Evolutionary conservation across 2,888 invertebrate species (phyloP).

Genomic region (Drosophila nigricruria): DNA sequence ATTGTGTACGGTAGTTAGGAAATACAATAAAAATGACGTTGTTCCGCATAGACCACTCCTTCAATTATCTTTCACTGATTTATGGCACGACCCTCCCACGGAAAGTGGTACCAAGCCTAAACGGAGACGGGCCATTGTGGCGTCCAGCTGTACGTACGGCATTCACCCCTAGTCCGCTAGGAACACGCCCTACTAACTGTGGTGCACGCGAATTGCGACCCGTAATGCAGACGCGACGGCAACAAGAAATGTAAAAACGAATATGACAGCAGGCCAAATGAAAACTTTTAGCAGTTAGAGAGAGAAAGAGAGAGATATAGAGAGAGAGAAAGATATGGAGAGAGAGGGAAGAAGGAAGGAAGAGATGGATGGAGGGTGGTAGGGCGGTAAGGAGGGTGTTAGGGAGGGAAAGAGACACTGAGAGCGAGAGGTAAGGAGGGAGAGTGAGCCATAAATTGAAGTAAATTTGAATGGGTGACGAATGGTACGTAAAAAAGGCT

Average conservation of each 20-base stretch:
- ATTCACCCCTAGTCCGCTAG: conserved; percentile 31
- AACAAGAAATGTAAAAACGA: conserved; percentile 3
- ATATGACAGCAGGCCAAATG: conserved; percentile 9
- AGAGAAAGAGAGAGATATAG: neutral
- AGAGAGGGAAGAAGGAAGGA: too few relatives aligned
- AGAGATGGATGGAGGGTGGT: too few relatives aligned
- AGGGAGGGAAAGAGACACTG: neutral
- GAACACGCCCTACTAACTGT: conserved; percentile 42
- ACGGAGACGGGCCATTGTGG: conserved; percentile 22
- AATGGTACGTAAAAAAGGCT: neutral
- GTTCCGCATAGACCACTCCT: conserved; percentile 57
- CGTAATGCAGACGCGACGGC: conserved; percentile 15
- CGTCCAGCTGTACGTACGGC: conserved; percentile 36
- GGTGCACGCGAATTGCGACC: conserved; percentile 51
- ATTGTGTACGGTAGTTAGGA: conserved; percentile 25
- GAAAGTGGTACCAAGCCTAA: conserved; percentile 34
- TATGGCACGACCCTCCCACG: conserved; percentile 42
- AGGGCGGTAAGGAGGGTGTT: too few relatives aligned
- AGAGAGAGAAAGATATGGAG: too few relatives aligned
- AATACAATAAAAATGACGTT: conserved; percentile 43
- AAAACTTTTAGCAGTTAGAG: neutral
- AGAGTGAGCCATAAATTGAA: neutral
- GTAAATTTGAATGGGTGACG: conserved; percentile 7
- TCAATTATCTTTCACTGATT: conserved; percentile 62
- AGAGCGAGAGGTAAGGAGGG: neutral